A percentile compares a stretch with the other conserved stretches of the same genome.
Evolutionary conservation across 2,113 vertebrate species (phyloP).

Genomic region (Gadus macrocephalus): DNA sequence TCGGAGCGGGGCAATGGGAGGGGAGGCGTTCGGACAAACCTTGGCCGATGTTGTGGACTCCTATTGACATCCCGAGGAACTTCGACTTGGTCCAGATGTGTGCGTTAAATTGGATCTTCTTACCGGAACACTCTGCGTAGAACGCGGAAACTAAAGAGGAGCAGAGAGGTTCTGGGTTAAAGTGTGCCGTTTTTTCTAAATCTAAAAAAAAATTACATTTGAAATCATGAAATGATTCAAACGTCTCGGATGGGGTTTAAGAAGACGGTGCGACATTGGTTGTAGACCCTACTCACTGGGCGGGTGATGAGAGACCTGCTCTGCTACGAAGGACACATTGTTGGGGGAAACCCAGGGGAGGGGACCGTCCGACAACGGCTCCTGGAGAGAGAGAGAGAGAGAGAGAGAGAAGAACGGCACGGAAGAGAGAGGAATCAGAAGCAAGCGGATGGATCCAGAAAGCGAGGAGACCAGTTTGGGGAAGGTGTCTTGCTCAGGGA

Average conservation of each 20-base stretch:
- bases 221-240: neutral
- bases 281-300: slow-evolving; percentile 81
- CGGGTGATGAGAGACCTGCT: slow-evolving; percentile 98
- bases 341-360: slow-evolving; percentile 85
- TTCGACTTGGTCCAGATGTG: slow-evolving; percentile 99
- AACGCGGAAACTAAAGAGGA: slow-evolving; percentile 90
- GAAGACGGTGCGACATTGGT: neutral
- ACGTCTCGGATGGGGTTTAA: neutral
- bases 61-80: slow-evolving; percentile 98
- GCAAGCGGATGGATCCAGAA: neutral
- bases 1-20: no score
- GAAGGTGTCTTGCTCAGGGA: no score
- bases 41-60: slow-evolving; percentile 98
- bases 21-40: slow-evolving; percentile 65
- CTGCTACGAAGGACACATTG: slow-evolving; percentile 92
- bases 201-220: no score
- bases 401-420: no score
- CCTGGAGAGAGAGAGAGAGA: slow-evolving; percentile 62
- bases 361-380: slow-evolving; percentile 88
- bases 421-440: no score
- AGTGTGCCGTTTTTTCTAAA: neutral
- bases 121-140: slow-evolving; percentile 93
- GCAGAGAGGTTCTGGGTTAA: neutral
- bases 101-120: slow-evolving; percentile 98
- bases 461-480: no score